Conservation (phyloP, 2,113 vertebrate genomes). For the Pachyramphus minor region DNA sequence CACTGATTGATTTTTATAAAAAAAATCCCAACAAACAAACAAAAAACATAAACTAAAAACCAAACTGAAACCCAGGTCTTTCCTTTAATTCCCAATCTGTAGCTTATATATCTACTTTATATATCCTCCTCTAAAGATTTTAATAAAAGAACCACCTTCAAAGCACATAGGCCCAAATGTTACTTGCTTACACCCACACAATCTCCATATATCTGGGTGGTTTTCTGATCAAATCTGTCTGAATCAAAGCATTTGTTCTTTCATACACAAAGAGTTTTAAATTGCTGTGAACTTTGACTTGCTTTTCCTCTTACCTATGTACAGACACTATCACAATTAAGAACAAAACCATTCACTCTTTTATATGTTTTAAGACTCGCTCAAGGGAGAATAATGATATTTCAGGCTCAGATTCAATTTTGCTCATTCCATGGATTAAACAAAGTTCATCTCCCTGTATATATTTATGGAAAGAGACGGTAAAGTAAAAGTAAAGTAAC, state of each 20-base stretch:
- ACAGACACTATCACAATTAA: neutral
- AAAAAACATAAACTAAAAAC: neutral
- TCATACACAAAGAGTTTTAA: neutral
- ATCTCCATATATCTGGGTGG: neutral
- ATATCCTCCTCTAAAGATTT: neutral
- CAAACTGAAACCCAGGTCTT: neutral
- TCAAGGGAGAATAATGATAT: conserved; percentile 2
- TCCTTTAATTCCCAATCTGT: neutral
- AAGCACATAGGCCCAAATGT: neutral
- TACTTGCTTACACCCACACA: neutral
- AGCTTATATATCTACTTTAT: neutral
- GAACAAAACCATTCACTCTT: conserved; percentile 7
- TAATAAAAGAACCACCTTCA: neutral
- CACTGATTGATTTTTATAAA: neutral
- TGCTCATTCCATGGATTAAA: neutral
- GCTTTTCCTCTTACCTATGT: neutral
- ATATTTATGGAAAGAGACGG: conserved; percentile 6
- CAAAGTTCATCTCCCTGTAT: neutral
- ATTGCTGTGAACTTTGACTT: neutral
- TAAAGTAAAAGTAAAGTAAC: conserved; percentile 12
- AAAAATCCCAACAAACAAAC: neutral
- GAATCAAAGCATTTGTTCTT: neutral
- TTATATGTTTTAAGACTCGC: neutral
- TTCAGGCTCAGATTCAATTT: conserved; percentile 7
- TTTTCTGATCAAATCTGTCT: neutral